phyloP scores from a whole-genome alignment of 2,113 vertebrate species.

The Hippoglossus stenolepis region DNA sequence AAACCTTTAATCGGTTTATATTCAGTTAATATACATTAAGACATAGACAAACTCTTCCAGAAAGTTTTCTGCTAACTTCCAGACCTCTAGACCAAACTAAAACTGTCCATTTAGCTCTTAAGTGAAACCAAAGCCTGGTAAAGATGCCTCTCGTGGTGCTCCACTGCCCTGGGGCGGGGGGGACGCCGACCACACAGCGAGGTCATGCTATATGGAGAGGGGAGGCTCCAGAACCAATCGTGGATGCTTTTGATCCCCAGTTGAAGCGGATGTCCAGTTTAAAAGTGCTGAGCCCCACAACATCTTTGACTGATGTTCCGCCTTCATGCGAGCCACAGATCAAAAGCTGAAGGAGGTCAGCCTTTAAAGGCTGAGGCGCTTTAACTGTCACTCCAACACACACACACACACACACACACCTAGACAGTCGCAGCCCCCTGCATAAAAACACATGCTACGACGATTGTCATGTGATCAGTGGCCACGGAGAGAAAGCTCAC shows the following conservation, averaged over 20 bases:
- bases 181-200: conserved; percentile 54
- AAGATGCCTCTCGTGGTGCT: conserved; percentile 29
- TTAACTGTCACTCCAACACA: conserved; percentile 21
- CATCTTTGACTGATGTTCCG: conserved; percentile 59
- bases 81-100: conserved; percentile 14
- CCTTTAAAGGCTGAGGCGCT: conserved; percentile 32
- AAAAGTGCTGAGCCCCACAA: conserved; percentile 56
- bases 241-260: conserved; percentile 53
- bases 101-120: conserved; percentile 33
- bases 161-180: neutral
- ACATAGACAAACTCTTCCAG: neutral
- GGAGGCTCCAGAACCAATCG: conserved; percentile 58
- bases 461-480: conserved; percentile 14
- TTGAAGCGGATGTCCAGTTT: conserved; percentile 51
- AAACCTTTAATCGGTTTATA: conserved; percentile 1
- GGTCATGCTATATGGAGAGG: conserved; percentile 39
- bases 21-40: neutral
- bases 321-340: conserved; percentile 48
- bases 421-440: conserved; percentile 11
- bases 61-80: neutral
- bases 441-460: conserved; percentile 25
- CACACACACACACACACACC: conserved; percentile 32
- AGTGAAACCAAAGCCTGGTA: conserved; percentile 37
- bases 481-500: neutral
- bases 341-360: conserved; percentile 70